Evolutionary conservation across 2,113 vertebrate genomes (phyloP), one percentile per base, ranked within the genome.

Genomic region (Anas platyrhynchos): DNA sequence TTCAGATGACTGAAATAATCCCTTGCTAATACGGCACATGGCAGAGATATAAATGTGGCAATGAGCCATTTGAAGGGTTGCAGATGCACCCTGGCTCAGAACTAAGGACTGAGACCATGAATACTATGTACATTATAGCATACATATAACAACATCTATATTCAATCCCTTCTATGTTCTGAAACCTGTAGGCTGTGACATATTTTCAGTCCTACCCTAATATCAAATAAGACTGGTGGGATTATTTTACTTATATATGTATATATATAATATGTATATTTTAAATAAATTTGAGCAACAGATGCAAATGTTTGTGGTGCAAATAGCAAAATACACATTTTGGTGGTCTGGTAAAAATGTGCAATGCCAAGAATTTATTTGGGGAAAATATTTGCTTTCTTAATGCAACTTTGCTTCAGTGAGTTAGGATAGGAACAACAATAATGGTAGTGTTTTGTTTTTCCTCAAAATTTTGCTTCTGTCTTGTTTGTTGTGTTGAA

Each of bases 71-170:
- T 36, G 3, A 3, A 5, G 9, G 8, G 23, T 88, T 34, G 9
- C 25, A 73, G 65, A 4, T 22, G 34, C 9, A 34, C 3, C 13
- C 14, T 34, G 9, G 7, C 32, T 80, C 23, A 48, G 4, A 56
- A 14, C 4, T 21, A 81, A 44, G 5, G 43, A 16, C 23, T 36
- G 13, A 0, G 0, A 9, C 26, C 38, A 76, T 55, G 16, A 77
- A 23, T 9, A 88, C 52, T 34, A 13, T 29, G 43, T 36, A 59
- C 26, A 54, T 52, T 62, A 67, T 14, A 32, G 21, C 36, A 22
- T 29, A 23, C 16, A 8, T 26, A 54, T 58, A 48, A 9, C 18
- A 12, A 18, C 69, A 31, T 1, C 27, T 62, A 62, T 73, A 74
- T 73, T 61, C 8, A 41, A 16, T 2, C 4, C 4, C 3, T 69